These are phyloP conservation scores for Scortum barcoo DNA, from an alignment of 2,113 vertebrate species.

Conservation along the genomic window DNA sequence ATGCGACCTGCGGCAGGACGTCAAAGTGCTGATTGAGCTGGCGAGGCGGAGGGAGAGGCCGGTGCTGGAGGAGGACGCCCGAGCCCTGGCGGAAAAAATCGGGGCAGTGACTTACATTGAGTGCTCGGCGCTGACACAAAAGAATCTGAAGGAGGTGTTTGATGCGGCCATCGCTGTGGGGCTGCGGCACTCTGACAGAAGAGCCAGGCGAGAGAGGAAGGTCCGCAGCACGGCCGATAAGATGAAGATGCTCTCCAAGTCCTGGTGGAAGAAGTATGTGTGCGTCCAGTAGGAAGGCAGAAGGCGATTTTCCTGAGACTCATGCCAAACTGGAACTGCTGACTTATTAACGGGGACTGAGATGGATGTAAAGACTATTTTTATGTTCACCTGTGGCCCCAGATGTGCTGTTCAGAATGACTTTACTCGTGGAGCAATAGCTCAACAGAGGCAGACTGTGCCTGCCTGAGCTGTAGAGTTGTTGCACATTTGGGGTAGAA, in stretches of 20 bases:
- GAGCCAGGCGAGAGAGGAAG: slow-evolving; percentile 81
- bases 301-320: slow-evolving; percentile 26
- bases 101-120: slow-evolving; percentile 87
- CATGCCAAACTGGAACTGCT: slow-evolving; percentile 50
- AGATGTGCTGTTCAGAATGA: slow-evolving; percentile 28
- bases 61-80: slow-evolving; percentile 80
- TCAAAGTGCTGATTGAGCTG: slow-evolving; percentile 88
- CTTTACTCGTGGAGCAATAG: slow-evolving; percentile 30
- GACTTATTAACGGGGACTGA: slow-evolving; percentile 30
- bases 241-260: slow-evolving; percentile 89
- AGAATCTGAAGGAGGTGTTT: slow-evolving; percentile 91
- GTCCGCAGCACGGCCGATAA: slow-evolving; percentile 86
- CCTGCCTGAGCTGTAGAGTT: too few relatives aligned
- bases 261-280: slow-evolving; percentile 91
- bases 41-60: slow-evolving; percentile 83
- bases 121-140: slow-evolving; percentile 89
- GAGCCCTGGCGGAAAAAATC: slow-evolving; percentile 82
- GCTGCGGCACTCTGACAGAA: slow-evolving; percentile 80
- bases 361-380: slow-evolving; percentile 43
- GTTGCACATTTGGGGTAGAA: not conserved
- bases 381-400: slow-evolving; percentile 10
- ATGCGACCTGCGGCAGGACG: slow-evolving; percentile 88
- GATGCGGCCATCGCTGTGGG: slow-evolving; percentile 87
- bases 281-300: slow-evolving; percentile 82
- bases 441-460: not conserved